Evolutionary conservation across 2,888 invertebrate species (phyloP).

Genomic region (Drosophila monieri): DNA sequence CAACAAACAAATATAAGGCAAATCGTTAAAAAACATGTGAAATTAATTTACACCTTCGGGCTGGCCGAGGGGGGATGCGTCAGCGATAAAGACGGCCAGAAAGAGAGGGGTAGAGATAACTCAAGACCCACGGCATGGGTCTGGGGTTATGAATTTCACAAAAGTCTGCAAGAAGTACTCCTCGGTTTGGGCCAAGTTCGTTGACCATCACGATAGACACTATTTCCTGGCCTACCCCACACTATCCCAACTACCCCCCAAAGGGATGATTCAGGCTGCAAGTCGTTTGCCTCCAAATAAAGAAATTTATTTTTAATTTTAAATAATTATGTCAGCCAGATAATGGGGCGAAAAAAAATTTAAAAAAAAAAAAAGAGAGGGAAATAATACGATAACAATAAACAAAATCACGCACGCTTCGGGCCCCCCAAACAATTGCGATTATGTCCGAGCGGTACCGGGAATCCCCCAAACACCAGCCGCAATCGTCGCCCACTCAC

Average conservation of each 20-base stretch:
- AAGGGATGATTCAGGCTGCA: conserved; percentile 65
- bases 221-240: conserved; percentile 48
- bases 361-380: conserved; percentile 4
- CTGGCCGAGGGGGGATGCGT: conserved; percentile 49
- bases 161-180: conserved; percentile 56
- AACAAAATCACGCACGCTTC: conserved; percentile 49
- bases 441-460: conserved; percentile 37
- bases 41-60: conserved; percentile 72
- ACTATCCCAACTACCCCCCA: neutral
- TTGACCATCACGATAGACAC: conserved; percentile 60
- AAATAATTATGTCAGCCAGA: conserved; percentile 72
- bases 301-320: conserved; percentile 63
- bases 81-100: conserved; percentile 43
- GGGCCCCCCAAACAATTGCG: conserved; percentile 39
- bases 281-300: conserved; percentile 29
- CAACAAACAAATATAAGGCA: neutral
- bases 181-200: conserved; percentile 50
- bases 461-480: conserved; percentile 33
- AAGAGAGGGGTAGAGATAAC: conserved; percentile 5
- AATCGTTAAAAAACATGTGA: conserved; percentile 68
- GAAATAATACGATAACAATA: conserved; percentile 40
- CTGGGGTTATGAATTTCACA: conserved; percentile 64
- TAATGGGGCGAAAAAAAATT: conserved; percentile 27
- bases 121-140: neutral
- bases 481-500: conserved; percentile 12